phyloP scores from a whole-genome alignment of 2,113 vertebrate genomes.

The Gobio gobio region DNA sequence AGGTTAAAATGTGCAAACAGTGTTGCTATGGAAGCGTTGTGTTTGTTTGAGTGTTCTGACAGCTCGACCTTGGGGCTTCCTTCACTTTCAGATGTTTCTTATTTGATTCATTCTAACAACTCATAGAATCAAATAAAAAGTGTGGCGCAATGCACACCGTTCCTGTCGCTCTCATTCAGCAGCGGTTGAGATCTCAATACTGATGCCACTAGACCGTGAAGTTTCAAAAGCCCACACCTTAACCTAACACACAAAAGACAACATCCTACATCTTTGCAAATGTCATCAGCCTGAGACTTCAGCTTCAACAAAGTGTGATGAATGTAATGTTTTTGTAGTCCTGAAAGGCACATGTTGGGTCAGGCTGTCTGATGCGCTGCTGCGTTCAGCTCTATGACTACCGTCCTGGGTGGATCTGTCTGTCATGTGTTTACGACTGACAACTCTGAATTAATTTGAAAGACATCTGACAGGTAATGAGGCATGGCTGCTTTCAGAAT shows the following conservation, averaged over 20 bases:
- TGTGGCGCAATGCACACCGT: too few relatives aligned
- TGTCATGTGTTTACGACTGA: conserved; percentile 23
- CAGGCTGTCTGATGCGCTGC: conserved; percentile 29
- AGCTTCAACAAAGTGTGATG: conserved; percentile 54
- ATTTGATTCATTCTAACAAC: not conserved
- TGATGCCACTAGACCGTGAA: conserved; percentile 46
- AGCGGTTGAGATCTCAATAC: conserved; percentile 15
- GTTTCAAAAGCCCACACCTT: conserved; percentile 52
- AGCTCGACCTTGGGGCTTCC: not conserved
- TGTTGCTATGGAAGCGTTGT: not conserved
- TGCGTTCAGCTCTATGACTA: conserved; percentile 11
- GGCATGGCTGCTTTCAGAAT: not conserved
- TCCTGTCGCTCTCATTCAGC: not conserved
- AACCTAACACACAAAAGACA: conserved; percentile 52
- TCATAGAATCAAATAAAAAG: not conserved
- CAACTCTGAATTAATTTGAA: conserved; percentile 10
- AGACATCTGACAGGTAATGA: conserved; percentile 13
- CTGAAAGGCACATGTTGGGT: conserved; percentile 47
- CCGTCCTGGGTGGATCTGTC: conserved; percentile 28
- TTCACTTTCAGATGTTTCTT: not conserved
- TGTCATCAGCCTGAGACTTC: conserved; percentile 49
- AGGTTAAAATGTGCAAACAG: not conserved
- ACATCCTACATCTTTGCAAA: conserved; percentile 48
- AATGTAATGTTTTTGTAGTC: conserved; percentile 52
- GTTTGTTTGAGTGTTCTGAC: not conserved